These are phyloP conservation scores for Strigops habroptila DNA, from an alignment of 2,113 vertebrate species.

Conservation along the genomic window DNA sequence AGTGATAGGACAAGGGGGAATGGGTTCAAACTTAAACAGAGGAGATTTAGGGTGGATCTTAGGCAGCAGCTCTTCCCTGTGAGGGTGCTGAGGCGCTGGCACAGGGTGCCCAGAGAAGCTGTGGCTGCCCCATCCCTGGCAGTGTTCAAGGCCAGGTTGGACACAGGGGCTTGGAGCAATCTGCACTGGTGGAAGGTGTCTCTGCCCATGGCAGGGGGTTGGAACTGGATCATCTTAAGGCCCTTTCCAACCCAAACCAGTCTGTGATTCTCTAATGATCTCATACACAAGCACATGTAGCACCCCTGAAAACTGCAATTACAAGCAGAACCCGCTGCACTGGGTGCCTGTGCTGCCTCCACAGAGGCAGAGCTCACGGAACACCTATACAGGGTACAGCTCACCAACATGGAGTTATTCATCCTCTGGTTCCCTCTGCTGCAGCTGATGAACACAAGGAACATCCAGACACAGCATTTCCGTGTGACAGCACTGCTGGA, in stretches of 20 bases:
- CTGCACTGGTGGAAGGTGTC: background rate
- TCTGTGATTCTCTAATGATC: background rate
- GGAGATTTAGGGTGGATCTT: too few species aligned
- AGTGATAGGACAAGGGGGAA: background rate
- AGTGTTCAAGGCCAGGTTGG: background rate
- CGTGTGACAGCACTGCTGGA: background rate
- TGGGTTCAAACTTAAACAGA: background rate
- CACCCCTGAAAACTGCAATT: too few species aligned
- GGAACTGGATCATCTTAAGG: background rate
- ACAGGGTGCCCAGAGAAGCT: background rate
- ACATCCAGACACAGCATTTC: background rate
- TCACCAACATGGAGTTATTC: background rate
- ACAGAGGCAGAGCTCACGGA: background rate
- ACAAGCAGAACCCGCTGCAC: background rate
- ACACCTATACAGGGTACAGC: rapidly evolving
- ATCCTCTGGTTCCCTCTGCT: background rate
- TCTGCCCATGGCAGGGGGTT: background rate
- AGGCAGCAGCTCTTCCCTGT: background rate
- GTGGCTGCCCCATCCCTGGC: background rate
- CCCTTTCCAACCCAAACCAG: background rate
- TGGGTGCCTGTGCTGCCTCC: background rate
- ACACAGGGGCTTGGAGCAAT: background rate
- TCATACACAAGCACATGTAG: background rate
- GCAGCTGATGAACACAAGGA: background rate
- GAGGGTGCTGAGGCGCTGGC: background rate